Percentiles rank a stretch among this genome's conserved stretches.
Evolutionary conservation across 2,113 vertebrate species (phyloP).

Genomic region (Limnothrissa miodon): DNA sequence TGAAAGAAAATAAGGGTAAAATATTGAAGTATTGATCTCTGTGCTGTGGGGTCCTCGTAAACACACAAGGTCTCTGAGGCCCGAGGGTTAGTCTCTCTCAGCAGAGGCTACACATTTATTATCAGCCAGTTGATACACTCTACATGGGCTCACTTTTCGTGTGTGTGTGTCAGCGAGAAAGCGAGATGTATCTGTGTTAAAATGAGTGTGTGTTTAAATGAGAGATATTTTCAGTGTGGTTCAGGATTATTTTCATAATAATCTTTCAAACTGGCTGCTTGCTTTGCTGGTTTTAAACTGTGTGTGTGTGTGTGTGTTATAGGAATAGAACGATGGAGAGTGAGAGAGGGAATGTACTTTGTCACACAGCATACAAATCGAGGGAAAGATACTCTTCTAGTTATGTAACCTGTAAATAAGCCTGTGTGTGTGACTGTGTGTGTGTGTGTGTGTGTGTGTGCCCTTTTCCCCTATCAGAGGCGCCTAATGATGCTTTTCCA

Average conservation of each 20-base stretch:
- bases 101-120: not conserved
- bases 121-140: not conserved
- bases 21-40: not conserved
- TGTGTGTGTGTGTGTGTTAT: not conserved
- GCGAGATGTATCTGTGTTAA: not conserved
- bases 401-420: not conserved
- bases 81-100: not conserved
- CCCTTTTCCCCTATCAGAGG: not conserved
- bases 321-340: not conserved
- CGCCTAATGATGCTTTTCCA: not conserved
- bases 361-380: not conserved
- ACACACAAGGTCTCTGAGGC: not conserved
- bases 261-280: not conserved
- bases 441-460: not conserved
- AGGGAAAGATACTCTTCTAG: not conserved
- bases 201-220: not conserved
- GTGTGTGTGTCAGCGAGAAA: not conserved
- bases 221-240: not conserved
- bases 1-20: too few relatives aligned
- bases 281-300: not conserved
- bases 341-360: not conserved
- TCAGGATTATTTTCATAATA: not conserved
- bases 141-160: not conserved
- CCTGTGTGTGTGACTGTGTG: not conserved
- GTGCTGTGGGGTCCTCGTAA: not conserved